Conservation (phyloP, 2,797 vertebrate species). For the Alectoris magna region DNA sequence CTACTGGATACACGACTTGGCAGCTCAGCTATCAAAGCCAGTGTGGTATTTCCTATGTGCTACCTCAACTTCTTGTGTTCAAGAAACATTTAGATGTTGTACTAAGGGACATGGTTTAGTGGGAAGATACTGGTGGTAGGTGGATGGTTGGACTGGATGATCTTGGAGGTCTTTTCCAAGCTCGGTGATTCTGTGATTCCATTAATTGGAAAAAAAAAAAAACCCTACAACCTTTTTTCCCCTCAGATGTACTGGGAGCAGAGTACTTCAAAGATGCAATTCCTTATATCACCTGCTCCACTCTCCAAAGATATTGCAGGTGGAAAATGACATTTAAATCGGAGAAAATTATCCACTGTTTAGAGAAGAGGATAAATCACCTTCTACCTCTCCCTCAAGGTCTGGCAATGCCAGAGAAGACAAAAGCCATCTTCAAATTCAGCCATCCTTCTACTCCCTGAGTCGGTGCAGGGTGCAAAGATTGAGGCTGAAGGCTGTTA, state of each 20-base stretch:
- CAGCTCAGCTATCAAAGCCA: conserved; percentile 29
- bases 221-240: not conserved
- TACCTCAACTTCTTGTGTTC: not conserved
- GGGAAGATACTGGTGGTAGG: too few relatives aligned
- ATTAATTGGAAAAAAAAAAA: not conserved
- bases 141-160: too few relatives aligned
- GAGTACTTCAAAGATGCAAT: not conserved
- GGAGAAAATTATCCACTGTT: not conserved
- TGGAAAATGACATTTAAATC: not conserved
- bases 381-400: not conserved
- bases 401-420: not conserved
- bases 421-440: not conserved
- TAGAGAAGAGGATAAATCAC: not conserved
- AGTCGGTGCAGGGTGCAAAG: not conserved
- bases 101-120: too few relatives aligned
- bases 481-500: not conserved
- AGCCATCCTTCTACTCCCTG: not conserved
- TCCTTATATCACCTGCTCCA: not conserved
- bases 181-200: not conserved
- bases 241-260: not conserved
- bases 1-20: not conserved
- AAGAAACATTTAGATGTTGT: too few relatives aligned
- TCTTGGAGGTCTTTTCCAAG: too few relatives aligned
- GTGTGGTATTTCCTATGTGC: not conserved
- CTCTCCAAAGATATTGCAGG: not conserved